Evolutionary conservation across 2,888 invertebrate species (phyloP).

Genomic region (Drosophila pseudotakahashii): DNA sequence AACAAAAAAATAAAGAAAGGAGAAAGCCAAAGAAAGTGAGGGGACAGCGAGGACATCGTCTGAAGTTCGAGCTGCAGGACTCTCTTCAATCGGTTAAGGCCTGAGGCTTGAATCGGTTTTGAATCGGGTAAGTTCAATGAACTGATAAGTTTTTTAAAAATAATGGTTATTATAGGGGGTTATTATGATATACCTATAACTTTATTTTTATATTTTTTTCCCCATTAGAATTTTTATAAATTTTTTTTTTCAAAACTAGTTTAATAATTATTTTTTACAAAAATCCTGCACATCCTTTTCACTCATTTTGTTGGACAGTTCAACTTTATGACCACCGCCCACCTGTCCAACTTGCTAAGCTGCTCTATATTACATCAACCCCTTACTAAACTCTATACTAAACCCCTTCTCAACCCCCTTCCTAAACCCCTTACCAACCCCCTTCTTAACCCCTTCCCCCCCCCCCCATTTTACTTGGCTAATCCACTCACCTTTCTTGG

Average conservation of each 20-base stretch:
- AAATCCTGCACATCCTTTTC: not conserved
- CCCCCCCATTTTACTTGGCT: not conserved
- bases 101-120: not conserved
- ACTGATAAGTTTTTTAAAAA: not conserved
- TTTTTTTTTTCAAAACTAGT: not conserved
- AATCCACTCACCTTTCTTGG: slow-evolving; percentile 94
- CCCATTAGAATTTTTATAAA: no score
- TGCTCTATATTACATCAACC: not conserved
- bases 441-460: no score
- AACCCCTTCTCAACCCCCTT: no score
- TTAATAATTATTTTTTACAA: not conserved
- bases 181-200: no score
- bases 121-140: slow-evolving; percentile 14
- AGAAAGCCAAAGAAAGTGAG: not conserved
- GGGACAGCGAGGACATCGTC: slow-evolving; percentile 15
- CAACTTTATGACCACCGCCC: not conserved
- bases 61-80: slow-evolving; percentile 30
- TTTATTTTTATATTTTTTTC: no score
- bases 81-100: not conserved
- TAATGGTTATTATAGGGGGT: no score
- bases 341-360: slow-evolving; percentile 7
- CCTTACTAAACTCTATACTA: not conserved
- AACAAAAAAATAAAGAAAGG: slow-evolving; percentile 3
- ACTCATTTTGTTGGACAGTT: not conserved
- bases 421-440: no score